Conservation (phyloP, 2,888 invertebrate species). For the Nymphalis c-album region DNA sequence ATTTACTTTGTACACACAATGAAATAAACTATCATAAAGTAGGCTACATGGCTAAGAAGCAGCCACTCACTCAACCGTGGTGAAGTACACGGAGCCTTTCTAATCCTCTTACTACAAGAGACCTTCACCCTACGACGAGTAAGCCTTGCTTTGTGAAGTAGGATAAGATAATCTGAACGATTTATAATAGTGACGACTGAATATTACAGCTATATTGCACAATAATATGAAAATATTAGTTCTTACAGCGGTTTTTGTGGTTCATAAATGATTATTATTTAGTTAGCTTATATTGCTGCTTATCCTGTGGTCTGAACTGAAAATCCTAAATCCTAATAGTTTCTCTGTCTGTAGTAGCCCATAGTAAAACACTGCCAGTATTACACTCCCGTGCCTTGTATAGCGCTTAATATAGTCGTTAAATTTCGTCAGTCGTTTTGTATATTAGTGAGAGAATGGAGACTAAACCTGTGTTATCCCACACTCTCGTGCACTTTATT, state of each 20-base stretch:
- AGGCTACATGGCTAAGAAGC: constrained; percentile 27
- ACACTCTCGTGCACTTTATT: no score
- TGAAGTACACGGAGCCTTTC: constrained; percentile 33
- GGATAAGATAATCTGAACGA: constrained; percentile 17
- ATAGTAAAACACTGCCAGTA: no score
- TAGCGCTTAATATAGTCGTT: no score
- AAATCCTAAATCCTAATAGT: no score
- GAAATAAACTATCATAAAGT: constrained; percentile 28
- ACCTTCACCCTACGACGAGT: constrained; percentile 24
- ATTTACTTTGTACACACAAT: constrained; percentile 4
- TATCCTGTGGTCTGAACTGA: no score
- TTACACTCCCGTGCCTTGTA: no score
- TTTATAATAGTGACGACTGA: constrained; percentile 10
- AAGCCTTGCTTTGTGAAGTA: constrained; percentile 22
- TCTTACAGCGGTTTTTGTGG: not conserved
- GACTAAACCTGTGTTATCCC: no score
- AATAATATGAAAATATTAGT: not conserved
- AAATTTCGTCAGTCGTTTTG: no score
- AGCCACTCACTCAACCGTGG: constrained; percentile 28
- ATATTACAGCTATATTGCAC: not conserved
- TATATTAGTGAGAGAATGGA: no score
- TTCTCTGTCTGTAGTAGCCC: no score
- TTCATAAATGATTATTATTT: no score
- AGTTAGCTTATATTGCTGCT: no score
- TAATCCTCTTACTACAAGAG: constrained; percentile 34